Percentiles rank a stretch among this genome's conserved stretches.
These are phyloP conservation scores for Xanthia togata DNA, from an alignment of 2,888 invertebrate species.

Conservation along the genomic window DNA sequence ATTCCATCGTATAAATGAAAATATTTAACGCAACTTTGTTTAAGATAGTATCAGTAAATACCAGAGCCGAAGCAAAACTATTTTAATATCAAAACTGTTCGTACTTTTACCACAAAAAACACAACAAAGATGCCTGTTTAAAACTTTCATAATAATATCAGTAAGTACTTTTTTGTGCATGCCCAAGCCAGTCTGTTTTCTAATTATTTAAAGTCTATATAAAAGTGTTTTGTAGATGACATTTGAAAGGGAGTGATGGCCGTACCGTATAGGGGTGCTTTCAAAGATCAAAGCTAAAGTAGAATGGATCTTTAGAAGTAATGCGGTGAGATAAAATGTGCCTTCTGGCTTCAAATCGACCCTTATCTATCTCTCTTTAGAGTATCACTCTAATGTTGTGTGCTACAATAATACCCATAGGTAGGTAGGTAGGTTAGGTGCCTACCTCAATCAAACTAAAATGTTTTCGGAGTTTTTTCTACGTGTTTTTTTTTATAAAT, in stretches of 20 bases:
- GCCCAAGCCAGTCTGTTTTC: conserved; percentile 9
- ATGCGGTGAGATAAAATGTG: conserved; percentile 61
- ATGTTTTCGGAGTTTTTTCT: conserved; percentile 19
- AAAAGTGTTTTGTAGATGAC: conserved; percentile 60
- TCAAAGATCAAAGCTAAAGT: conserved; percentile 72
- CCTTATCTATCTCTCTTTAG: conserved; percentile 43
- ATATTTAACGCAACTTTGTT: conserved; percentile 25
- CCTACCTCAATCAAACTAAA: conserved; percentile 19
- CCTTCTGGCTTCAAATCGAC: conserved; percentile 56
- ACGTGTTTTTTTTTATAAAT: background rate
- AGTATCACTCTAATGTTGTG: conserved; percentile 37
- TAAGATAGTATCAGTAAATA: conserved; percentile 2
- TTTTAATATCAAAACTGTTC: conserved; percentile 45
- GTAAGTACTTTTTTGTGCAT: conserved; percentile 23
- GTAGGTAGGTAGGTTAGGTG: background rate
- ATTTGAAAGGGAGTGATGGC: conserved; percentile 58
- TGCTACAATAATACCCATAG: conserved; percentile 17
- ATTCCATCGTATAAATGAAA: background rate
- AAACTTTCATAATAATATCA: conserved; percentile 32
- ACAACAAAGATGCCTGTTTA: conserved; percentile 6
- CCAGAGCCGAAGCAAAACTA: conserved; percentile 40
- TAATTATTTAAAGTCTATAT: conserved; percentile 54
- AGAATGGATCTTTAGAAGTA: conserved; percentile 64
- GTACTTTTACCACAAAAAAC: conserved; percentile 29
- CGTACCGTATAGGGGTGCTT: conserved; percentile 60